Evolutionary conservation across 2,113 vertebrate genomes (phyloP).

Genomic region (Platichthys stellatus): DNA sequence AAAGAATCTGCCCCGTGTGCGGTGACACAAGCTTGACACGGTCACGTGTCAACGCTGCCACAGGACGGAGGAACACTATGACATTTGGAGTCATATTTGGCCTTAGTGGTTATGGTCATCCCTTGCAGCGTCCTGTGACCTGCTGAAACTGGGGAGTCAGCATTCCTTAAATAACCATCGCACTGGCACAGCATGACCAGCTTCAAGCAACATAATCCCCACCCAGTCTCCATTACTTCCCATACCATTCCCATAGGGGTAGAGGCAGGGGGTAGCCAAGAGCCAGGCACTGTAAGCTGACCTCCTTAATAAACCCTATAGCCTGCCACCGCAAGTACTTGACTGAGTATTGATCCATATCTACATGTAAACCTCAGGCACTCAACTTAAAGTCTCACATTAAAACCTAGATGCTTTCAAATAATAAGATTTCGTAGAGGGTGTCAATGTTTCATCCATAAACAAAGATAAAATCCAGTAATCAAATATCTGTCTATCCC

Average conservation of each 20-base stretch:
- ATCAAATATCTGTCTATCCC: neutral
- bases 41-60: constrained; percentile 30
- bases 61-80: constrained; percentile 57
- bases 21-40: constrained; percentile 47
- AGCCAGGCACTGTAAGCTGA: constrained; percentile 36
- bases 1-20: constrained; percentile 19
- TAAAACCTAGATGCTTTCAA: neutral
- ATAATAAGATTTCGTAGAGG: neutral
- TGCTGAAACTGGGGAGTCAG: constrained; percentile 69
- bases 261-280: neutral
- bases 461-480: constrained; percentile 5
- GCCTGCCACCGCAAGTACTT: constrained; percentile 1
- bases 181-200: constrained; percentile 51
- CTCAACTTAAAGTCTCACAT: neutral
- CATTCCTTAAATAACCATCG: constrained; percentile 80
- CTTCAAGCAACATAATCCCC: constrained; percentile 58
- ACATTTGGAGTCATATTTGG: constrained; percentile 79
- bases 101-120: constrained; percentile 66
- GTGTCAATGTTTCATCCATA: neutral
- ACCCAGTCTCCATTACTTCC: constrained; percentile 50
- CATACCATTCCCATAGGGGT: constrained; percentile 49
- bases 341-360: constrained; percentile 2
- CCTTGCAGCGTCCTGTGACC: constrained; percentile 61
- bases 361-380: constrained; percentile 1
- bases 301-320: constrained; percentile 22